These are phyloP conservation scores for Amblyopsis hoosieri DNA, from an alignment of 2,797 vertebrate species.

Conservation along the genomic window DNA sequence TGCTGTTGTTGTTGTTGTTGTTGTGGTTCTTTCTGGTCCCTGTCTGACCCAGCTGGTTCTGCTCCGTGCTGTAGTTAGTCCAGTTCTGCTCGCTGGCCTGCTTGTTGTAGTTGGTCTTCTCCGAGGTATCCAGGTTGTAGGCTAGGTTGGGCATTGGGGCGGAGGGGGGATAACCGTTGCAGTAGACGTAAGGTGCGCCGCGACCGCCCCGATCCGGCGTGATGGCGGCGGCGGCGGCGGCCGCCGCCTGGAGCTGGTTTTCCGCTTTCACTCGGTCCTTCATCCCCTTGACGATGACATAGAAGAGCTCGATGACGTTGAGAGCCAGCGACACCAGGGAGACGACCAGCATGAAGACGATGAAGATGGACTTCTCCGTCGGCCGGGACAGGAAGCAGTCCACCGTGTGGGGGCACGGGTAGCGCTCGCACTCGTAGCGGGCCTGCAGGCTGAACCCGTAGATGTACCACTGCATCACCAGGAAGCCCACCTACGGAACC, in stretches of 20 bases:
- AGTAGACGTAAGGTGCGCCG: slow-evolving; percentile 82
- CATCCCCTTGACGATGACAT: slow-evolving; percentile 83
- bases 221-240: slow-evolving; percentile 28
- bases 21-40: neutral
- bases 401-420: slow-evolving; percentile 84
- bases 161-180: slow-evolving; percentile 83
- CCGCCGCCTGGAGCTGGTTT: slow-evolving; percentile 65
- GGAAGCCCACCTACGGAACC: slow-evolving; percentile 70
- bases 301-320: slow-evolving; percentile 87
- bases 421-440: slow-evolving; percentile 82
- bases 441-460: slow-evolving; percentile 84
- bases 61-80: slow-evolving; percentile 89
- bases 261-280: slow-evolving; percentile 83
- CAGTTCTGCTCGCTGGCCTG: slow-evolving; percentile 90
- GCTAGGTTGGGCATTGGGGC: slow-evolving; percentile 84
- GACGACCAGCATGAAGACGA: slow-evolving; percentile 89
- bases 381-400: slow-evolving; percentile 91
- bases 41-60: slow-evolving; percentile 84
- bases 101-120: slow-evolving; percentile 87
- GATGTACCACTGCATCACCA: slow-evolving; percentile 87
- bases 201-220: slow-evolving; percentile 73
- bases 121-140: slow-evolving; percentile 85
- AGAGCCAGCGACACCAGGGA: slow-evolving; percentile 84
- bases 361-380: slow-evolving; percentile 90
- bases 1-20: slow-evolving; percentile 13